Percentiles rank a stretch among this genome's conserved stretches.
phyloP scores from a whole-genome alignment of 2,888 invertebrate species.

The Eilema depressum region DNA sequence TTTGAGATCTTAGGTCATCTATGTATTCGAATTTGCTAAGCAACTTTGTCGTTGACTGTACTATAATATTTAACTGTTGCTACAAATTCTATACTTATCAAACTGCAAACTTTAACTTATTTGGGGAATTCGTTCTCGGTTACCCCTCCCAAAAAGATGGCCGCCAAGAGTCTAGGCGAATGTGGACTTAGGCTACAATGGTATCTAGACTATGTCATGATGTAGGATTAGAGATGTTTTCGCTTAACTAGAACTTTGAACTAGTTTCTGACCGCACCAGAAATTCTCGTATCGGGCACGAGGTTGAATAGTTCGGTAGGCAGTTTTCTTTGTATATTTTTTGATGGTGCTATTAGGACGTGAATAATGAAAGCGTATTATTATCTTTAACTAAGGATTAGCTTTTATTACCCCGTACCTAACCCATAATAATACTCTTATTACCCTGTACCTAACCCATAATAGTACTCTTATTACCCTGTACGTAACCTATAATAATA shows the following conservation, averaged over 20 bases:
- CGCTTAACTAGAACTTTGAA: constrained; percentile 6
- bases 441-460: no score
- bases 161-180: constrained; percentile 12
- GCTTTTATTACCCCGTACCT: no score
- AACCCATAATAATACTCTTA: no score
- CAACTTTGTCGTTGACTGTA: no score
- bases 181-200: constrained; percentile 3
- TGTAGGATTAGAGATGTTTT: constrained; percentile 11
- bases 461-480: no score
- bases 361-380: no score
- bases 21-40: no score
- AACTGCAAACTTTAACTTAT: constrained; percentile 12
- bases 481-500: no score
- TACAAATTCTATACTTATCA: not conserved
- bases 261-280: constrained; percentile 2
- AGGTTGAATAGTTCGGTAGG: not conserved
- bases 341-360: not conserved
- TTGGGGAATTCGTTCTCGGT: constrained; percentile 14
- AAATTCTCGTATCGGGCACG: not conserved
- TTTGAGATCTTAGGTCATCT: no score
- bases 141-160: not conserved
- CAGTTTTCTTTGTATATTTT: not conserved
- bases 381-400: no score
- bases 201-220: constrained; percentile 17
- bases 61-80: not conserved